Evolutionary conservation across 1,140 invertebrate genomes (phyloP), one percentile per base, ranked within the genome.

Genomic region (Elysia chlorotica): DNA sequence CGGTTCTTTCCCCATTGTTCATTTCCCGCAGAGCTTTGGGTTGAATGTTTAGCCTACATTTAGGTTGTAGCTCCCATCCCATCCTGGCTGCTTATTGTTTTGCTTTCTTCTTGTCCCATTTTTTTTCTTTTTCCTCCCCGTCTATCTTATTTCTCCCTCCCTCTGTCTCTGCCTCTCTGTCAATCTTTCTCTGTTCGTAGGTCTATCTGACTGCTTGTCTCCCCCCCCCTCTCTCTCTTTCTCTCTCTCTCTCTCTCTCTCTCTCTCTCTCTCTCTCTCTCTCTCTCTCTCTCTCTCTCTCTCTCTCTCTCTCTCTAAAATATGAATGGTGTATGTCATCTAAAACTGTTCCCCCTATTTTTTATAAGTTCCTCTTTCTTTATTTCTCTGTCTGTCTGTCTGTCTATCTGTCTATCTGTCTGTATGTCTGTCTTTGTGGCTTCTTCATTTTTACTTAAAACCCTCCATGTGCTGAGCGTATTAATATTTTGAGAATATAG

Each of bases 221-320:
- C 17, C 56, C 10, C 56, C 10, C 17, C 28, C 17, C 25, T 59
- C 56, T 59, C 56, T 30, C 56, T 59, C 56, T 25, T 25, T 59
- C 56, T 59, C 56, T 59, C 56, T 25, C n/a, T n/a, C n/a, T n/a
- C 41, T 48, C 41, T 48, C 41, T n/a, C n/a, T 59, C 56, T 59
- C 56, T 59, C 56, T 59, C 56, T 59, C 10, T 59, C 56, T 59
- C 56, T 59, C 25, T 59, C 56, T 17, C 56, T 59, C 56, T 59
- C 56, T 59, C 10, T 59, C 56, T 59, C 56, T 59, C 56, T 59
- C 56, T 59, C 56, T 59, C 56, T 59, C 56, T 59, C 56, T 59
- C 56, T 30, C 56, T 59, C 56, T 59, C 28, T 59, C 56, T 59
- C 56, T 59, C 28, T 59, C 28, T 59, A n/a, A n/a, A n/a, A n/a